Evolutionary conservation across 2,888 invertebrate genomes (phyloP).

Genomic region (Diadegma fenestrale): DNA sequence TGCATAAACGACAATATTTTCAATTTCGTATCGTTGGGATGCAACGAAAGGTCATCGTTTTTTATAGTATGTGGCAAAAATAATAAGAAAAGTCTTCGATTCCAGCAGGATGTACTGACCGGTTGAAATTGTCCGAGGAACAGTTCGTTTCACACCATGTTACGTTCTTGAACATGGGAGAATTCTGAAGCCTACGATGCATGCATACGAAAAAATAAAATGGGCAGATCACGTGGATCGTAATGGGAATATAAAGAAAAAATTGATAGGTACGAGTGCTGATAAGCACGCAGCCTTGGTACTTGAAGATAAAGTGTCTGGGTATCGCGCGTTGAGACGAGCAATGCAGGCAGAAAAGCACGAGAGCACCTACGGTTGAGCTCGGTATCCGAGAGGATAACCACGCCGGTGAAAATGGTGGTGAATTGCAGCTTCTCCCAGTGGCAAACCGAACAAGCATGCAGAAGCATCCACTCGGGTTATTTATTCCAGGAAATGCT

Average conservation of each 20-base stretch:
- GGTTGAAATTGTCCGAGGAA: background rate
- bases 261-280: conserved; percentile 21
- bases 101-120: background rate
- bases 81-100: no score
- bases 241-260: conserved; percentile 40
- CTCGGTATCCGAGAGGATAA: conserved; percentile 56
- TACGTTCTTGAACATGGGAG: background rate
- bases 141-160: conserved; percentile 1
- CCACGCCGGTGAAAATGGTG: conserved; percentile 67
- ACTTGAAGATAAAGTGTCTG: conserved; percentile 12
- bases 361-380: conserved; percentile 30
- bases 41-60: no score
- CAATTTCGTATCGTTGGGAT: no score
- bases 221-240: conserved; percentile 4
- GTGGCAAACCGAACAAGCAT: conserved; percentile 12
- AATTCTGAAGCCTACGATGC: background rate
- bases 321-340: conserved; percentile 15
- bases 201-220: conserved; percentile 7
- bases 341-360: conserved; percentile 1
- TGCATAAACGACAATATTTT: background rate
- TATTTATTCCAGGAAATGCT: conserved; percentile 74
- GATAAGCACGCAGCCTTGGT: conserved; percentile 24
- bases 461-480: conserved; percentile 51
- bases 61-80: no score
- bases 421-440: conserved; percentile 63